Evolutionary conservation across 2,113 vertebrate genomes (phyloP), one percentile per base, ranked within the genome.

Genomic region (Connochaetes taurinus): DNA sequence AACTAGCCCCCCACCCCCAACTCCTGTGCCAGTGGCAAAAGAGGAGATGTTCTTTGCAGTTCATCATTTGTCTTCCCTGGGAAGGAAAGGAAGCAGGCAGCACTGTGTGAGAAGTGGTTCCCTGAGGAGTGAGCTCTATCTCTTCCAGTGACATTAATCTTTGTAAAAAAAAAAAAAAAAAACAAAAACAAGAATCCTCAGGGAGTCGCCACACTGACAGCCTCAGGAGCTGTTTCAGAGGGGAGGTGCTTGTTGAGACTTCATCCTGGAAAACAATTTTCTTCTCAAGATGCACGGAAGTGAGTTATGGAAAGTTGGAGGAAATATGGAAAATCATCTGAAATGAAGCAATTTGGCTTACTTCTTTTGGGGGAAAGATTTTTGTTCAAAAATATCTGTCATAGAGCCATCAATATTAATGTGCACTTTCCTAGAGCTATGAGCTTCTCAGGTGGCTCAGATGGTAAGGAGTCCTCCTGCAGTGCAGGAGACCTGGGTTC

Each of bases 321-420:
- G 76, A 97, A 94, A 96, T 47, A 55, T 7, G 62, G 84, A 55
- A 95, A 94, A 94, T 80, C 67, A 94, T 94, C 64, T 52, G 57
- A 74, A 95, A 85, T n/a, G 74, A 87, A 95, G 86, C 64, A 76
- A 64, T 82, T 81, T 62, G 55, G 76, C 47, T 84, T 43, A 11
- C 74, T 97, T 94, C 50, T 74, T 94, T 53, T 43, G 88, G 91
- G 64, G 57, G 86, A 90, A 81, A 90, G 81, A 43, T 47, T 64
- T 94, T 90, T 55, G 57, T 90, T 84, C 81, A 50, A 16, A 45
- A 87, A 53, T 21, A 43, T 57, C 50, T 71, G 57, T 74, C 62
- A 57, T 90, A 86, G 84, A 96, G 74, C 23, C 91, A 84, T 96
- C 80, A 27, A n/a, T 94, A 71, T 74, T 67, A 67, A 94, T 29